phyloP scores from a whole-genome alignment of 2,113 vertebrate species.

The Orthochromis indermauri region DNA sequence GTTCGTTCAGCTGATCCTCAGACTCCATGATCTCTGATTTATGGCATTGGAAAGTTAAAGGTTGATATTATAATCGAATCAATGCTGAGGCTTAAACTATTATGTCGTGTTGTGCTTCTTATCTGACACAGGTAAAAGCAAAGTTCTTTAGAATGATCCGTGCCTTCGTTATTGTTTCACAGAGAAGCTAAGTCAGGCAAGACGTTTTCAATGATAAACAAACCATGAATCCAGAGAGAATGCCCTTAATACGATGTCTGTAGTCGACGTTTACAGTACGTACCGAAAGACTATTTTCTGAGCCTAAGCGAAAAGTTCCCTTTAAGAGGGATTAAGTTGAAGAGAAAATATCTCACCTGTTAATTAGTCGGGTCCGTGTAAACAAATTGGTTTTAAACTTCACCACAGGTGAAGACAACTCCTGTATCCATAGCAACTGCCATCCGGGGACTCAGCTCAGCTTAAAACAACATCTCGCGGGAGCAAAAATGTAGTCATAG shows the following conservation, averaged over 20 bases:
- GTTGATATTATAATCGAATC: neutral
- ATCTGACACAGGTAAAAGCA: neutral
- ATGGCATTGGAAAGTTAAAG: neutral
- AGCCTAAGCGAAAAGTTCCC: neutral
- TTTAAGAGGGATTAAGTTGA: neutral
- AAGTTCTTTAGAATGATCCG: neutral
- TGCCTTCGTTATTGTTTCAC: neutral
- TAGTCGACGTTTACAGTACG: neutral
- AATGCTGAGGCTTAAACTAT: neutral
- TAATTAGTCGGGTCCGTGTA: neutral
- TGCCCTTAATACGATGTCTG: neutral
- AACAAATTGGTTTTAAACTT: neutral
- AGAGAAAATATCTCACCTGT: conserved; percentile 6
- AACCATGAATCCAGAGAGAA: neutral
- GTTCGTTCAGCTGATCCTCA: conserved; percentile 41
- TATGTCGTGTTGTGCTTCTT: neutral
- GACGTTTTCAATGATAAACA: neutral
- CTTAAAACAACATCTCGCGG: conserved; percentile 30
- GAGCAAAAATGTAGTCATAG: neutral
- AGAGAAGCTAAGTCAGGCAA: neutral
- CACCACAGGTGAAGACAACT: neutral
- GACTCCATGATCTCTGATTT: conserved; percentile 35
- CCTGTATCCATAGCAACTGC: conserved; percentile 39
- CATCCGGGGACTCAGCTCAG: rapidly evolving
- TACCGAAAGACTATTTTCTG: neutral